Evolutionary conservation across 2,888 invertebrate species (phyloP).

Genomic region (Melanargia galathea): DNA sequence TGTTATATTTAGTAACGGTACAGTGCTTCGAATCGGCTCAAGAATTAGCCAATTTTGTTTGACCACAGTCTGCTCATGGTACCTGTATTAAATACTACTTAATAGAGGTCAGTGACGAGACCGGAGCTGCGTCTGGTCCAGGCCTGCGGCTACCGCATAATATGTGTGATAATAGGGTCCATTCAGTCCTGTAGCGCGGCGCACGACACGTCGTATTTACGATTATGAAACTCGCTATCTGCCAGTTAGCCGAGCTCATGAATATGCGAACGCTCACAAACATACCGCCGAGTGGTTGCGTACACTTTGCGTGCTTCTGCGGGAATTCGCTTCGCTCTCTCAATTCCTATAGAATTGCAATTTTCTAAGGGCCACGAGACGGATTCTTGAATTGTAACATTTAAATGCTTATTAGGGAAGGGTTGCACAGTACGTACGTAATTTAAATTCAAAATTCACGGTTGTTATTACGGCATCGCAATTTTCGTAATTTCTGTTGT

Average conservation of each 20-base stretch:
- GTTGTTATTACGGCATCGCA: too few relatives aligned
- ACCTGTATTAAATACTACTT: too few relatives aligned
- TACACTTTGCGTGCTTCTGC: background rate
- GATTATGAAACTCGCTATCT: conserved; percentile 6
- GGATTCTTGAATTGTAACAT: background rate
- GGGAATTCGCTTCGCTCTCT: conserved; percentile 9
- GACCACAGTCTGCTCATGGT: too few relatives aligned
- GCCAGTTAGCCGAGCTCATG: background rate
- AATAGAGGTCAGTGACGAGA: too few relatives aligned
- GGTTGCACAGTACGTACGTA: background rate
- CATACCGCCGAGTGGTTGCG: background rate
- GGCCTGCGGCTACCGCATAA: background rate
- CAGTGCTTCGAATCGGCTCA: too few relatives aligned
- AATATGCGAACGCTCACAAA: conserved; percentile 6
- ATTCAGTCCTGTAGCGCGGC: background rate
- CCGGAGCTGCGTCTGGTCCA: too few relatives aligned
- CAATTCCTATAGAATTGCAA: background rate
- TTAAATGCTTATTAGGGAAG: background rate
- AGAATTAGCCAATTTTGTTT: too few relatives aligned
- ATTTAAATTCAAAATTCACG: background rate
- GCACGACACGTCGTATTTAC: background rate
- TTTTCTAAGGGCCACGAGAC: background rate
- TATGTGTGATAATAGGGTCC: background rate
- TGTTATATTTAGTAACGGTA: too few relatives aligned
- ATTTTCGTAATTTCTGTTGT: too few relatives aligned